Evolutionary conservation across 2,113 vertebrate species (phyloP), one percentile per base, ranked within the genome.

Genomic region (Psilopogon haemacephalus): DNA sequence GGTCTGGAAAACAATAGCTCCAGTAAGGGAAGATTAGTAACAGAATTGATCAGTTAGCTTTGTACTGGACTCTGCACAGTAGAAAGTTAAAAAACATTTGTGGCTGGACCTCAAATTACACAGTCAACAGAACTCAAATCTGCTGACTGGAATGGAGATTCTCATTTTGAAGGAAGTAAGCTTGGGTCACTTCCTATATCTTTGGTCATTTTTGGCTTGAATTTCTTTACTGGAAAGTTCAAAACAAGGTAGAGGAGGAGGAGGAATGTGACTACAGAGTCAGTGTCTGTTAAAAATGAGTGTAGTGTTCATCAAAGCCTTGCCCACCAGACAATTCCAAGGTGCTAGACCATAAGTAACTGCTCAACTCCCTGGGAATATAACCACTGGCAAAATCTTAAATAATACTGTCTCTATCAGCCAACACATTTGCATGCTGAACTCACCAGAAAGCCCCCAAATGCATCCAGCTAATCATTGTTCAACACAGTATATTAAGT

Each of bases 401-500:
- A 85, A 37, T 72, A 88, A 59, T 26, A 24, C 28, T 67, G 37
- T 37, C 32, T 90, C 16, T 46, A 59, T 54, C 13, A 8, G 27
- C 64, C 56, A 87, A 80, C 87, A 73, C 52, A 85, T 69, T 71
- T 65, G 15, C 23, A 8, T 69, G 38, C 13, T 60, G 24, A 78
- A 65, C 33, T 65, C 46, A 73, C 13, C 59, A 84, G 62, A 62
- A 75, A 33, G 58, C 3, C 20, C 33, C 28, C 27, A 72, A 85
- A 83, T 73, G 50, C 74, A 76, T 75, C 56, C 74, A 87, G 40
- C 33, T 65, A 58, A 87, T 33, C 21, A 58, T 69, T 88, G 72
- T 59, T 82, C 68, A 63, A 63, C 37, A 93, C 59, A 92, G 67
- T 64, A 42, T 48, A 63, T 87, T 79, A 92, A 82, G 82, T 88